These are phyloP conservation scores for Prenolepis imparis DNA, from an alignment of 2,888 invertebrate genomes.

Conservation along the genomic window DNA sequence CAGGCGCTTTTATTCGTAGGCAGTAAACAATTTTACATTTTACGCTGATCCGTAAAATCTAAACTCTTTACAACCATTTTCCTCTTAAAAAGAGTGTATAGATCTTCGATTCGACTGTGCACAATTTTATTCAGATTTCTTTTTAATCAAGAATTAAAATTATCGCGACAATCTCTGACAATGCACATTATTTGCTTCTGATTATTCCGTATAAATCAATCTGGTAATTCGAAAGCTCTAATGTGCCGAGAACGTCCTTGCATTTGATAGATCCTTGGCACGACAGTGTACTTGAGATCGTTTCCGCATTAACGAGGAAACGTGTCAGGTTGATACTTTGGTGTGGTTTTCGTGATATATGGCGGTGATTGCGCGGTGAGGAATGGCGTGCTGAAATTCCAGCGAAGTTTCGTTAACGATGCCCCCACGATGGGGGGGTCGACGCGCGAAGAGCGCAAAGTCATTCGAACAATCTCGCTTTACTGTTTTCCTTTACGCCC, in stretches of 20 bases:
- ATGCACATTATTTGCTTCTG: not conserved
- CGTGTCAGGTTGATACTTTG: slow-evolving; percentile 59
- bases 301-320: slow-evolving; percentile 56
- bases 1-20: not conserved
- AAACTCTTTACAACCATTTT: not conserved
- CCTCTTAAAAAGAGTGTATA: too few species aligned
- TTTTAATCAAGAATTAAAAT: not conserved
- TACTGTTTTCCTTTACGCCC: slow-evolving; percentile 33
- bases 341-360: slow-evolving; percentile 55
- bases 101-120: not conserved
- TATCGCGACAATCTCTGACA: not conserved
- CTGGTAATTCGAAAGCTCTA: not conserved
- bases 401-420: slow-evolving; percentile 58
- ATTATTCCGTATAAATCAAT: not conserved
- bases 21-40: slow-evolving; percentile 38
- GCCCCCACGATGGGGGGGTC: slow-evolving; percentile 28
- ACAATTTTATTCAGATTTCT: not conserved
- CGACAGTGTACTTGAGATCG: slow-evolving; percentile 52
- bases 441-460: slow-evolving; percentile 51
- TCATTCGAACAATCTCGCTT: slow-evolving; percentile 54
- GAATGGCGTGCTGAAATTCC: slow-evolving; percentile 56
- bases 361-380: slow-evolving; percentile 49
- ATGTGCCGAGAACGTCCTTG: not conserved
- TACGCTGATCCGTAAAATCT: slow-evolving; percentile 1
- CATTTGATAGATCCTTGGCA: slow-evolving; percentile 46